These are phyloP conservation scores for Catostomus latipinnis DNA, from an alignment of 2,797 vertebrate species.

Conservation along the genomic window DNA sequence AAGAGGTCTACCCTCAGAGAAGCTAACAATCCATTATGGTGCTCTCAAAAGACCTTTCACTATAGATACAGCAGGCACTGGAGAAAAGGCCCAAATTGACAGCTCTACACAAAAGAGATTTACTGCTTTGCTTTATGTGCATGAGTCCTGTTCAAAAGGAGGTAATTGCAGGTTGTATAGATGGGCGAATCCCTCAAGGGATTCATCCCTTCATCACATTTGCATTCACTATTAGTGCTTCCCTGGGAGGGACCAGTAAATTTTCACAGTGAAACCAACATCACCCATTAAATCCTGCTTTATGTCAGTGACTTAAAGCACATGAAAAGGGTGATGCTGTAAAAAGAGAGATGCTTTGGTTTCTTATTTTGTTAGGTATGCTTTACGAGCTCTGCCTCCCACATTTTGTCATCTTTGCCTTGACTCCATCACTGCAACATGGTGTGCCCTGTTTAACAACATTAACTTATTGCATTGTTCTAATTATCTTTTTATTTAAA, in stretches of 20 bases:
- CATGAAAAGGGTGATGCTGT: constrained; percentile 49
- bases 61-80: constrained; percentile 59
- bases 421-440: constrained; percentile 30
- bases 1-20: constrained; percentile 46
- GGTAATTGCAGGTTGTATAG: constrained; percentile 65
- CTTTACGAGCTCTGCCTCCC: neutral
- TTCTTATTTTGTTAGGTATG: constrained; percentile 44
- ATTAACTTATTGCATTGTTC: constrained; percentile 63
- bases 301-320: constrained; percentile 45
- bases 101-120: constrained; percentile 63
- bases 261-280: constrained; percentile 58
- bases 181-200: constrained; percentile 57
- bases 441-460: constrained; percentile 45
- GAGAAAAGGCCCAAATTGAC: constrained; percentile 60
- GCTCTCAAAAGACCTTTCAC: constrained; percentile 63
- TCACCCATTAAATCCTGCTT: constrained; percentile 46
- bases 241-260: constrained; percentile 57
- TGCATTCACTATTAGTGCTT: constrained; percentile 57
- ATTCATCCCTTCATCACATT: constrained; percentile 59
- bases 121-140: constrained; percentile 63
- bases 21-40: constrained; percentile 63
- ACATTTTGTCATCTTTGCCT: constrained; percentile 35
- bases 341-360: constrained; percentile 41
- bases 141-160: constrained; percentile 62
- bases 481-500: constrained; percentile 58